These are phyloP conservation scores for Carcharodon carcharias DNA, from an alignment of 2,797 vertebrate species.

Conservation along the genomic window DNA sequence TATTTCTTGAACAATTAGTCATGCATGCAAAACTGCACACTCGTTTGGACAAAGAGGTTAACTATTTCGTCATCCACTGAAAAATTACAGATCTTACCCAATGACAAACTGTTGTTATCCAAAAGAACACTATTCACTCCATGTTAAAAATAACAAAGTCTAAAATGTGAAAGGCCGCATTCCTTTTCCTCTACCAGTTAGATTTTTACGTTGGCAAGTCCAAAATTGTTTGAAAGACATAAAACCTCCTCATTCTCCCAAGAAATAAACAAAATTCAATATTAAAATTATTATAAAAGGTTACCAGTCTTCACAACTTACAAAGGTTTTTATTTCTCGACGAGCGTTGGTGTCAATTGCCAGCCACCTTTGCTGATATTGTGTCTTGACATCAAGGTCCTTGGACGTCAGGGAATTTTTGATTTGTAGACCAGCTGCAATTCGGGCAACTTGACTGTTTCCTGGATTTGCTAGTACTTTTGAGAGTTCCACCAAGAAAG, in stretches of 20 bases:
- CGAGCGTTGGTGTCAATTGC: slow-evolving; percentile 86
- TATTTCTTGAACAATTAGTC: background rate
- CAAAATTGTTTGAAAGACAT: background rate
- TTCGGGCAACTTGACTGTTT: slow-evolving; percentile 93
- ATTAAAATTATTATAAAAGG: background rate
- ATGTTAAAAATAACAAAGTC: background rate
- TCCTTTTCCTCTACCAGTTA: background rate
- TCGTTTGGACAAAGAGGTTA: too few relatives aligned
- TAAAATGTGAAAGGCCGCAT: background rate
- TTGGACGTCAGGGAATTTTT: slow-evolving; percentile 97
- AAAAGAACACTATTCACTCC: background rate
- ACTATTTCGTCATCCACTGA: background rate
- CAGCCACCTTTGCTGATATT: slow-evolving; percentile 93
- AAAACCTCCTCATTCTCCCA: background rate
- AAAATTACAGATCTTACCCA: background rate
- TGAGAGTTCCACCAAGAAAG: slow-evolving; percentile 93
- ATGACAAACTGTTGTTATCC: background rate
- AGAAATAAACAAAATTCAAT: background rate
- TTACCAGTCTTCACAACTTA: slow-evolving; percentile 54
- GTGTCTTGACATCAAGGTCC: slow-evolving; percentile 87
- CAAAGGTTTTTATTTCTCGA: slow-evolving; percentile 89
- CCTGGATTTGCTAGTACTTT: slow-evolving; percentile 92
- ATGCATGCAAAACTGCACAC: background rate
- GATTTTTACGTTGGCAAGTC: background rate
- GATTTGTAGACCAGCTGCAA: slow-evolving; percentile 90